A percentile compares a stretch with the other conserved stretches of the same genome.
phyloP scores from a whole-genome alignment of 2,797 vertebrate species.

The Neomorphus geoffroyi region DNA sequence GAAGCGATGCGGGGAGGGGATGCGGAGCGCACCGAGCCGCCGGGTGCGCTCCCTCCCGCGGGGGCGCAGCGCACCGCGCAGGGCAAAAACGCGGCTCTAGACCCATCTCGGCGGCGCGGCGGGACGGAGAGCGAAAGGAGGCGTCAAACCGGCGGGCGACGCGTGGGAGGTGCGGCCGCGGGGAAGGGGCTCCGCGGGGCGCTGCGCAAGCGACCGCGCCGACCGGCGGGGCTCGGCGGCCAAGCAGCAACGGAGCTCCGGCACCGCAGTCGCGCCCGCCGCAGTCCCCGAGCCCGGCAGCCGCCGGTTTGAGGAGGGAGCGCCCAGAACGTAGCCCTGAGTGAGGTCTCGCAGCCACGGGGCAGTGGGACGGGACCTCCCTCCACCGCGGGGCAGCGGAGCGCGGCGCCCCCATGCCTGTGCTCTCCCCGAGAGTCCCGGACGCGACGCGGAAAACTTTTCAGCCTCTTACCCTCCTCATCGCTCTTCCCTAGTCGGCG shows the following conservation, averaged over 20 bases:
- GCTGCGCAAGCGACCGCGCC: background rate
- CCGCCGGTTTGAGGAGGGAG: background rate
- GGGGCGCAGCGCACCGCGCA: background rate
- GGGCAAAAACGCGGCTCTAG: background rate
- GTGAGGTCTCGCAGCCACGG: background rate
- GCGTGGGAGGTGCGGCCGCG: background rate
- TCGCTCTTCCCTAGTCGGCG: background rate
- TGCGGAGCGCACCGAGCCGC: background rate
- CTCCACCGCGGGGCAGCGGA: no score
- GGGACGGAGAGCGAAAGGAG: background rate
- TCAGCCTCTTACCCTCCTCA: background rate
- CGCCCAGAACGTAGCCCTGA: background rate
- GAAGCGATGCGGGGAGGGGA: background rate
- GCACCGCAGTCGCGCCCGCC: background rate
- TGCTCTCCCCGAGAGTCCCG: background rate
- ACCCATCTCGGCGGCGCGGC: background rate
- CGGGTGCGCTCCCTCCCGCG: background rate
- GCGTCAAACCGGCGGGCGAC: background rate
- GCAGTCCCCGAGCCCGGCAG: background rate
- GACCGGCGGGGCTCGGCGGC: background rate
- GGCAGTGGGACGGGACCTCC: no score
- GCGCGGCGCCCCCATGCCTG: background rate
- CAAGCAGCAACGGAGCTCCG: background rate
- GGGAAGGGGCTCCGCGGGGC: background rate
- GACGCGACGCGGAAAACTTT: conserved; percentile 3